A percentile compares a stretch with the other conserved stretches of the same genome.
These are phyloP conservation scores for Oryctolagus cuniculus DNA, from an alignment of 2,113 vertebrate species.

Conservation along the genomic window mOryCun1.1 NC_091450.1:32746001-32746500, in stretches of 20 bases:
- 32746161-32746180: no score
- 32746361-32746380: not conserved
- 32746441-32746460: conserved; percentile 3
- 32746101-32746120: not conserved
- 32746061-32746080: not conserved
- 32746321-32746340: not conserved
- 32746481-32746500: not conserved
- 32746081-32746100: not conserved
- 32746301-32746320: not conserved
- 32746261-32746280: not conserved
- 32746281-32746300: not conserved
- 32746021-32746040: not conserved
- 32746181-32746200: not conserved
- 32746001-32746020: not conserved
- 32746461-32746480: not conserved
- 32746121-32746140: not conserved
- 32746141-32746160: no score
- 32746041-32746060: not conserved
- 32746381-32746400: not conserved
- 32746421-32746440: conserved; percentile 2
- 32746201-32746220: not conserved
- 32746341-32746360: not conserved
- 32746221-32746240: not conserved
- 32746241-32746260: conserved; percentile 43
- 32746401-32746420: not conserved